These are phyloP conservation scores for Cryptus viduatorius DNA, from an alignment of 2,888 invertebrate species.

Conservation along the genomic window DNA sequence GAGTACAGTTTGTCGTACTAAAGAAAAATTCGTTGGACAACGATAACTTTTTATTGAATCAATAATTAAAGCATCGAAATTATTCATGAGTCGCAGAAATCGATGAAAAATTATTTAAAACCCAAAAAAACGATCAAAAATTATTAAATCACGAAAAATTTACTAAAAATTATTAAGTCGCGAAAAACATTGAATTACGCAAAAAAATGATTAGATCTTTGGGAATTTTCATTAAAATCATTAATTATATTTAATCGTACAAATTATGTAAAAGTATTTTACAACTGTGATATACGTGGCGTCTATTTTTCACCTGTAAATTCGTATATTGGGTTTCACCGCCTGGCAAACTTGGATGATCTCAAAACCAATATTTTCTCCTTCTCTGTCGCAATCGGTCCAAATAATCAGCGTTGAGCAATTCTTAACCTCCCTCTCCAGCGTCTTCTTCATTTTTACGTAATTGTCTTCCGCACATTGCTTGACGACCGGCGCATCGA, in stretches of 20 bases:
- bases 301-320: constrained; percentile 86
- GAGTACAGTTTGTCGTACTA: too few relatives aligned
- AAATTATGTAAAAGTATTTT: too few relatives aligned
- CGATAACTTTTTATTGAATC: constrained; percentile 72
- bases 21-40: too few relatives aligned
- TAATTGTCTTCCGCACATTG: constrained; percentile 89
- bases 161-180: too few relatives aligned
- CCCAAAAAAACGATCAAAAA: too few relatives aligned
- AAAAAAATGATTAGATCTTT: too few relatives aligned
- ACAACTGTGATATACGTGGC: too few relatives aligned
- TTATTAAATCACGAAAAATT: too few relatives aligned
- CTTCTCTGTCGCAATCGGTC: constrained; percentile 99
- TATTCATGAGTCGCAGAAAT: too few relatives aligned
- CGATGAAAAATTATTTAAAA: too few relatives aligned
- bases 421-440: constrained; percentile 89
- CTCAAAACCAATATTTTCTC: constrained; percentile 99
- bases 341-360: constrained; percentile 95
- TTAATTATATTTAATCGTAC: not conserved
- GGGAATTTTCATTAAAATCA: not conserved
- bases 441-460: constrained; percentile 91
- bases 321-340: constrained; percentile 89
- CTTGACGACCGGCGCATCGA: constrained; percentile 95
- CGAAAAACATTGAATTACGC: too few relatives aligned
- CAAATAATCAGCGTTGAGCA: constrained; percentile 95
- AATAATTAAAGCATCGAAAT: too few relatives aligned